Percentiles rank a stretch among this genome's conserved stretches.
Evolutionary conservation across 2,888 invertebrate genomes (phyloP).

Genomic region (Pseudanteris insignis): DNA sequence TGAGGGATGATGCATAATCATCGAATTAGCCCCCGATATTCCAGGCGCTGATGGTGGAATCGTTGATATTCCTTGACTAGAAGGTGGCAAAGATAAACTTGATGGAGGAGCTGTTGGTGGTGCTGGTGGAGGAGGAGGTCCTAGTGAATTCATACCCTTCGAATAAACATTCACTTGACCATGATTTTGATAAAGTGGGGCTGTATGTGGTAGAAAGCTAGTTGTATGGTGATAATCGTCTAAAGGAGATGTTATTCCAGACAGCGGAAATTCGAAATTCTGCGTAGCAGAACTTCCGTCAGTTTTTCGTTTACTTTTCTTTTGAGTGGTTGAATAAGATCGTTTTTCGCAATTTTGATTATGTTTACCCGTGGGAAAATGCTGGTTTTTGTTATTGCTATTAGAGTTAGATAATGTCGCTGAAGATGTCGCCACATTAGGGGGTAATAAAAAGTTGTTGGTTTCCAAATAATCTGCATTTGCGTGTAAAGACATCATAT

Average conservation of each 20-base stretch:
- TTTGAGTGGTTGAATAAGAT: conserved; percentile 53
- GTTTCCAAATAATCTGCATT: conserved; percentile 61
- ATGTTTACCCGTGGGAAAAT: conserved; percentile 49
- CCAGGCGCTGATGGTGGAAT: conserved; percentile 45
- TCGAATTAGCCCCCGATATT: conserved; percentile 53
- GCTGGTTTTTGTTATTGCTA: conserved; percentile 42
- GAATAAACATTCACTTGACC: conserved; percentile 56
- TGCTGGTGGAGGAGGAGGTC: conserved; percentile 36
- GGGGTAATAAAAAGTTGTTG: conserved; percentile 59
- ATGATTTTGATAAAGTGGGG: conserved; percentile 62
- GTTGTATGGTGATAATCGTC: conserved; percentile 62
- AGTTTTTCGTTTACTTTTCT: conserved; percentile 59
- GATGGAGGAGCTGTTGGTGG: conserved; percentile 35
- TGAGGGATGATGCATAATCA: conserved; percentile 63
- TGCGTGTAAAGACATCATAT: conserved; percentile 64
- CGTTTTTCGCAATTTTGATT: conserved; percentile 62
- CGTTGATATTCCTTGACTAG: conserved; percentile 47
- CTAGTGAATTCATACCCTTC: conserved; percentile 52
- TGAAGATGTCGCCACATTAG: conserved; percentile 56
- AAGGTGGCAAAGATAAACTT: conserved; percentile 20
- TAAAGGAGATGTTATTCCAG: conserved; percentile 57
- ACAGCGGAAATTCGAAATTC: conserved; percentile 60
- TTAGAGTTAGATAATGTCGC: conserved; percentile 39
- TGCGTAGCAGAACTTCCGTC: conserved; percentile 52
- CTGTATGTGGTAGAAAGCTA: conserved; percentile 54